phyloP scores from a whole-genome alignment of 2,113 vertebrate genomes.

The Zapornia atra region DNA sequence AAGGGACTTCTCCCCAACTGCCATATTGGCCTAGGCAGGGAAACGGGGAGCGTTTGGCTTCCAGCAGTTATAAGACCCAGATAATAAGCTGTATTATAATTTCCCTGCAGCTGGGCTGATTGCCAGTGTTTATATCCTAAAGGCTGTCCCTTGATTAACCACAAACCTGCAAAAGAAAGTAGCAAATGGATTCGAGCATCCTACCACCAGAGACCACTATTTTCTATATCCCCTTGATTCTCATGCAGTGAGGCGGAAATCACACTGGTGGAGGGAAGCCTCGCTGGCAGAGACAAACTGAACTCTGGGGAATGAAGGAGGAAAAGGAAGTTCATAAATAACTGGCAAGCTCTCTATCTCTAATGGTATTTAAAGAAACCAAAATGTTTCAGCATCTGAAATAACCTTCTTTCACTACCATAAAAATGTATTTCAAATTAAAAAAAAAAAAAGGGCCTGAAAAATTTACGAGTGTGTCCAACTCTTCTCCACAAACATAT shows the following conservation, averaged over 20 bases:
- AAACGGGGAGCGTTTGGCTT: not conserved
- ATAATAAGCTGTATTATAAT: not conserved
- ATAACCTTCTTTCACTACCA: not conserved
- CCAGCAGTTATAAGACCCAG: not conserved
- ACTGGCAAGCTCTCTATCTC: not conserved
- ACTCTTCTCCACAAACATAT: not conserved
- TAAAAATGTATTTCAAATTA: not conserved
- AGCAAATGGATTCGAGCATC: not conserved
- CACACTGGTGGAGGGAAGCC: not conserved
- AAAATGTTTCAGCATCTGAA: not conserved
- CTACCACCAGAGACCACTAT: not conserved
- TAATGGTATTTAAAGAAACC: not conserved
- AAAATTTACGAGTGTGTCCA: not conserved
- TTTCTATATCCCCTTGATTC: not conserved
- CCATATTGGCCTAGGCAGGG: rapidly evolving
- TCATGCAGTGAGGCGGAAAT: not conserved
- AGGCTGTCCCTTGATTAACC: not conserved
- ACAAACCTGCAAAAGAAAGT: not conserved
- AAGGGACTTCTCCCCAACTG: not conserved
- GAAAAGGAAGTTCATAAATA: conserved; percentile 8
- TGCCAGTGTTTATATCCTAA: not conserved
- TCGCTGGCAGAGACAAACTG: not conserved
- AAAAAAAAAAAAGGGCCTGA: not conserved
- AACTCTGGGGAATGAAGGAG: not conserved
- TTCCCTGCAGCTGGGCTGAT: not conserved